phyloP scores from a whole-genome alignment of 2,888 invertebrate genomes.

The Cerceris ruficornis region DNA sequence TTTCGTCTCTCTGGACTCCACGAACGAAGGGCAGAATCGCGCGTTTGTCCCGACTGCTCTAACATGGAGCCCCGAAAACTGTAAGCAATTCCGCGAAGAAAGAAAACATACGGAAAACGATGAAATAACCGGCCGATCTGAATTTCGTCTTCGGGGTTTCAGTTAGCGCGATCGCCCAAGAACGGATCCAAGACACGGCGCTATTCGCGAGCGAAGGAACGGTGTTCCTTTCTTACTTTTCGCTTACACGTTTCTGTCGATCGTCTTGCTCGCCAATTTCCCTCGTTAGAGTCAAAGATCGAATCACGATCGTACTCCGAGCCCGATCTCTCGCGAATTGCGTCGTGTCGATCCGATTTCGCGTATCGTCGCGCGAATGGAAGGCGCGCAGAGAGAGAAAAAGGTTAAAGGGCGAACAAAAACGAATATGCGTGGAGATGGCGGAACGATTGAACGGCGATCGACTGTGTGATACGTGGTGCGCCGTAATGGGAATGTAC shows the following conservation, averaged over 20 bases:
- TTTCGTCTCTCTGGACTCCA: too few relatives aligned
- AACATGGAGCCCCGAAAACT: too few relatives aligned
- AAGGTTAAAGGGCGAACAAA: neutral
- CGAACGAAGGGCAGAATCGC: too few relatives aligned
- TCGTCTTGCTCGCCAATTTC: neutral
- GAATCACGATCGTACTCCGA: neutral
- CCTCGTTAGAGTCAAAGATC: neutral
- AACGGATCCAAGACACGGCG: neutral
- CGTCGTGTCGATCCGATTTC: constrained; percentile 15
- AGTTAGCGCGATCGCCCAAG: neutral
- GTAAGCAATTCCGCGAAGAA: too few relatives aligned
- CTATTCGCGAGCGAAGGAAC: too few relatives aligned
- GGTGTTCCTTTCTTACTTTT: too few relatives aligned
- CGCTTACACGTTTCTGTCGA: neutral
- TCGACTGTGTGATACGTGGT: constrained; percentile 18
- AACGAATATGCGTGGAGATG: constrained; percentile 13
- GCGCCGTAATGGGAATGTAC: constrained; percentile 6
- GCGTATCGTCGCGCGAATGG: constrained; percentile 8
- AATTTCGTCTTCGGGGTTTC: neutral
- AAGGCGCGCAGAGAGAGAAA: constrained; percentile 9
- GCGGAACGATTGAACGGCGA: constrained; percentile 6
- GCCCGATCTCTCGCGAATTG: constrained; percentile 15
- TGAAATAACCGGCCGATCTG: neutral
- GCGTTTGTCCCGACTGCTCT: too few relatives aligned
- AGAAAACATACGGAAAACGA: neutral